Percentiles rank a stretch among this genome's conserved stretches.
phyloP scores from a whole-genome alignment of 1,140 invertebrate genomes.

The Papilio helenus region DNA sequence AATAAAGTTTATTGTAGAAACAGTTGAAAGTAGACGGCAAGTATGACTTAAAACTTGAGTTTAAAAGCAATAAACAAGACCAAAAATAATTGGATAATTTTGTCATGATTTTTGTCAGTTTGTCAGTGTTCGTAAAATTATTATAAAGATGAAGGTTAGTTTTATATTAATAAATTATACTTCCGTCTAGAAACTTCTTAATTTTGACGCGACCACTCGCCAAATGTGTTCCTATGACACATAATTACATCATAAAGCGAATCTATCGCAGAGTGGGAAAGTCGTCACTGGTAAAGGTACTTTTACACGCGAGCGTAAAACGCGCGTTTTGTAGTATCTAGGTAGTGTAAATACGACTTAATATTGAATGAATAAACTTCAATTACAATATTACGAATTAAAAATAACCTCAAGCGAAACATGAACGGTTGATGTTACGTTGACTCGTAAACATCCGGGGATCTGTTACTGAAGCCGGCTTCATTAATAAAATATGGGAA shows the following conservation, averaged over 20 bases:
- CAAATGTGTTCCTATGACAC: not conserved
- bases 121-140: not conserved
- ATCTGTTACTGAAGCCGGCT: constrained; percentile 6
- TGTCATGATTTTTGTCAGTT: not conserved
- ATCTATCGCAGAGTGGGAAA: constrained; percentile 19
- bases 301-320: not conserved
- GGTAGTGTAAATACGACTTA: not conserved
- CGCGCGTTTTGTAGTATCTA: not conserved
- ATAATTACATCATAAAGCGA: constrained; percentile 21
- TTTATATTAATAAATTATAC: not conserved
- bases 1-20: not conserved
- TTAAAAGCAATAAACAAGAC: not conserved
- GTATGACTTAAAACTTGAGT: not conserved
- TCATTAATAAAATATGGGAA: constrained; percentile 16
- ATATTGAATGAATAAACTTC: constrained; percentile 13
- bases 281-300: not conserved
- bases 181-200: constrained; percentile 8
- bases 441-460: constrained; percentile 24
- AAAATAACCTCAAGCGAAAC: constrained; percentile 7
- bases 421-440: constrained; percentile 16
- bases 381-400: constrained; percentile 22
- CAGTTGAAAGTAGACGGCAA: not conserved
- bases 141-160: not conserved
- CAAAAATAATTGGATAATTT: not conserved
- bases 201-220: not conserved